Conservation (phyloP, 2,888 invertebrate genomes). For the Linnaemya vulpina region DNA sequence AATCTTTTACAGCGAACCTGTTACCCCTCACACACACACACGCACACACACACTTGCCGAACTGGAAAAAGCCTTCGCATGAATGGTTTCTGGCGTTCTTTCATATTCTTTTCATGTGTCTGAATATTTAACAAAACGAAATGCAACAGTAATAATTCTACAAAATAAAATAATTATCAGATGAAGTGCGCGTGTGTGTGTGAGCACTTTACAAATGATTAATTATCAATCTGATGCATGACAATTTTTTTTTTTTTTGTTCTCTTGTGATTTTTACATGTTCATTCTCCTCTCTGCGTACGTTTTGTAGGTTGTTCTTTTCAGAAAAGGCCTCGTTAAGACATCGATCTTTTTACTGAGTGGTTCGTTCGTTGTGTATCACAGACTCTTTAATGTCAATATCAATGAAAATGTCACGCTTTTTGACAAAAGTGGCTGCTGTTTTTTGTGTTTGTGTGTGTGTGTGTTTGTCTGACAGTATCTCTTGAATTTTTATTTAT, state of each 20-base stretch:
- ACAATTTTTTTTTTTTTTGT: slow-evolving; percentile 70
- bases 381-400: slow-evolving; percentile 64
- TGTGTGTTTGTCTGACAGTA: slow-evolving; percentile 43
- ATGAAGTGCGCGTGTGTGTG: slow-evolving; percentile 28
- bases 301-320: slow-evolving; percentile 13
- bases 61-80: neutral
- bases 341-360: slow-evolving; percentile 61
- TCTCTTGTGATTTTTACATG: slow-evolving; percentile 17
- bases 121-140: slow-evolving; percentile 28
- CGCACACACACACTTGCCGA: slow-evolving; percentile 29
- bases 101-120: neutral
- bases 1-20: slow-evolving; percentile 56
- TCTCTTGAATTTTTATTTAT: slow-evolving; percentile 30
- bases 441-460: slow-evolving; percentile 32
- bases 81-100: neutral
- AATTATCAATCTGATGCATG: slow-evolving; percentile 74
- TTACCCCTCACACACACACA: slow-evolving; percentile 44
- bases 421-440: slow-evolving; percentile 67
- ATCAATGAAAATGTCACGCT: slow-evolving; percentile 73
- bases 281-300: slow-evolving; percentile 5
- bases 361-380: slow-evolving; percentile 16
- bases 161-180: slow-evolving; percentile 60
- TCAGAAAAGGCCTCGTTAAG: slow-evolving; percentile 16
- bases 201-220: slow-evolving; percentile 71
- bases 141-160: slow-evolving; percentile 61